These are phyloP conservation scores for Oopsacas minuta DNA, from an alignment of 37 sponge, comb jelly and placozoan genomes.

Conservation along the genomic window DNA sequence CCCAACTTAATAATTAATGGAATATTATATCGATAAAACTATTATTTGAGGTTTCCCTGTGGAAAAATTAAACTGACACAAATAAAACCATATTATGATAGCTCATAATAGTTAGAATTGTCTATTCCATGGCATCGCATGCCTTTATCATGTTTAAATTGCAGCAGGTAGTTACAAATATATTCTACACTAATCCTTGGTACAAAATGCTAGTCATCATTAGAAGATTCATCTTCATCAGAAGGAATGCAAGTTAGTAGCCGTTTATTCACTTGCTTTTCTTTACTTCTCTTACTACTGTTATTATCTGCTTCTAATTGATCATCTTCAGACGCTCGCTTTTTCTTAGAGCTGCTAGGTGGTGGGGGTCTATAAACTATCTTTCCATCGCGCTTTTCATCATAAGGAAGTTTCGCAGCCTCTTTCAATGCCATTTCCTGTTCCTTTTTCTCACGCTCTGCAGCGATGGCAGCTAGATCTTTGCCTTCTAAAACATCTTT, in stretches of 20 bases:
- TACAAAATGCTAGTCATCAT: neutral
- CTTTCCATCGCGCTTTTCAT: neutral
- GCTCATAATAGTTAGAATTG: too few relatives aligned
- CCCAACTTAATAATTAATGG: too few relatives aligned
- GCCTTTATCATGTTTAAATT: too few relatives aligned
- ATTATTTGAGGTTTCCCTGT: too few relatives aligned
- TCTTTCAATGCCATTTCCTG: neutral
- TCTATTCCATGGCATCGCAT: too few relatives aligned
- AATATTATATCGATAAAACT: too few relatives aligned
- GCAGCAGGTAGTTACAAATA: too few relatives aligned
- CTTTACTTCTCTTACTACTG: neutral
- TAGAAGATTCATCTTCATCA: neutral
- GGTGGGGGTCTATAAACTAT: neutral
- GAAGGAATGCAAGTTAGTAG: conserved; percentile 9
- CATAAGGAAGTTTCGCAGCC: neutral
- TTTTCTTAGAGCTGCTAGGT: neutral
- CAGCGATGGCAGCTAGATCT: neutral
- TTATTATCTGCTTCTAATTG: neutral
- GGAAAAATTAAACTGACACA: too few relatives aligned
- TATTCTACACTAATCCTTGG: neutral
- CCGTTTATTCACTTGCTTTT: neutral
- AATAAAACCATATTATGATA: too few relatives aligned
- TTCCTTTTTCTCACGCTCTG: neutral
- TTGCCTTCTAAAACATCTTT: neutral
- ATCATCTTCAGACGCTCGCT: neutral